Conservation (phyloP, 1,140 invertebrate genomes). For the Cotesia chilonis region DNA sequence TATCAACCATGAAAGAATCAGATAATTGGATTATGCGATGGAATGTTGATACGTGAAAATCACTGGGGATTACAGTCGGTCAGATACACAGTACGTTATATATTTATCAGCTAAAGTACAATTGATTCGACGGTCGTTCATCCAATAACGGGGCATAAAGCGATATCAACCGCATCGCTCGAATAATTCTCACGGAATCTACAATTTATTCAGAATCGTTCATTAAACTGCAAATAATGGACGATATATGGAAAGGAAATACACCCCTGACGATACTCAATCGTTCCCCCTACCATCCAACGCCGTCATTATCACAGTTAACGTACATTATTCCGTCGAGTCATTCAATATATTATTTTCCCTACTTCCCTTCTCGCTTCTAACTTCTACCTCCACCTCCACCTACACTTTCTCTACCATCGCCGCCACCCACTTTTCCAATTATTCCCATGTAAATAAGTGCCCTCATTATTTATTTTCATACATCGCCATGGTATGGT, state of each 20-base stretch:
- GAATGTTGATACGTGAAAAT: conserved; percentile 13
- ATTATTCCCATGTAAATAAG: no score
- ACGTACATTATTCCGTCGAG: conserved; percentile 28
- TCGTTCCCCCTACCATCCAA: conserved; percentile 18
- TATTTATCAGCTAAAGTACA: conserved; percentile 37
- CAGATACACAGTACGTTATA: conserved; percentile 18
- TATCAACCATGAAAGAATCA: not conserved
- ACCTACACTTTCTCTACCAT: no score
- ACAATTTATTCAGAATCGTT: conserved; percentile 41
- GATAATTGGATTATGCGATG: conserved; percentile 18
- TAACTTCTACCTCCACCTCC: no score
- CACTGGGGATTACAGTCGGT: conserved; percentile 24
- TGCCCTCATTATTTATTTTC: no score
- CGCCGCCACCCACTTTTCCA: not conserved
- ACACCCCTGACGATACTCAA: conserved; percentile 41
- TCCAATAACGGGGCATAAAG: conserved; percentile 21
- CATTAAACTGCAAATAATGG: conserved; percentile 42
- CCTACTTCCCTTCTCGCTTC: not conserved
- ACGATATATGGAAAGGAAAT: conserved; percentile 39
- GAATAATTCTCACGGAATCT: conserved; percentile 30
- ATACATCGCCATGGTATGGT: no score
- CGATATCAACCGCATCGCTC: conserved; percentile 20
- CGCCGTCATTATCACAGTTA: conserved; percentile 42
- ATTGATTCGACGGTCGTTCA: conserved; percentile 34
- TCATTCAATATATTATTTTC: conserved; percentile 31